Evolutionary conservation across 2,888 invertebrate genomes (phyloP).

Genomic region (Himalopsyche japonica): DNA sequence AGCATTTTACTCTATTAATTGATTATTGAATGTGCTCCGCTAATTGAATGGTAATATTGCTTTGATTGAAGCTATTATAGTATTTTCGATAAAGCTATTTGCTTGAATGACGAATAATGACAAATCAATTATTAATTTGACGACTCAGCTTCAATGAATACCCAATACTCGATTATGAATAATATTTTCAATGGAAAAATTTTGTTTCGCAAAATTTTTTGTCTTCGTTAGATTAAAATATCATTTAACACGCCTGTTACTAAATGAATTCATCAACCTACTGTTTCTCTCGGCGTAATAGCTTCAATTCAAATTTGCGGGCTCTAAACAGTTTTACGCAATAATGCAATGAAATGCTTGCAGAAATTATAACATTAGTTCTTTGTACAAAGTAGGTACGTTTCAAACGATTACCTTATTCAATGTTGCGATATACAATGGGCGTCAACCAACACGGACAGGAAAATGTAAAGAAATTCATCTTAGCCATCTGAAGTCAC

Average conservation of each 20-base stretch:
- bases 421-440: background rate
- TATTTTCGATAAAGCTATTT: too few species aligned
- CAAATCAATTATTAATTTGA: too few species aligned
- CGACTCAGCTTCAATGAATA: too few species aligned
- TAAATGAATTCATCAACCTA: background rate
- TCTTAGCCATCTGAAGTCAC: background rate
- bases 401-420: background rate
- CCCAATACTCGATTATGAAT: too few species aligned
- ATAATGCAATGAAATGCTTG: conserved; percentile 32
- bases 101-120: too few species aligned
- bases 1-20: too few species aligned
- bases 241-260: background rate
- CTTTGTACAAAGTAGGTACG: conserved; percentile 2
- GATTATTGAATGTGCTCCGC: too few species aligned
- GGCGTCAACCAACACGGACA: background rate
- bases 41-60: too few species aligned
- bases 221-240: too few species aligned
- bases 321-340: conserved; percentile 15
- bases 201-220: too few species aligned
- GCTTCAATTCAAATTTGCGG: background rate
- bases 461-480: conserved; percentile 19
- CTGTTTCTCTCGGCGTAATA: background rate
- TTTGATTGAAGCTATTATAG: too few species aligned
- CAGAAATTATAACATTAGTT: conserved; percentile 36
- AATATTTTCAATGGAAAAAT: too few species aligned